Conservation (phyloP, 2,888 invertebrate species). For the Ormyrus labotus region DNA sequence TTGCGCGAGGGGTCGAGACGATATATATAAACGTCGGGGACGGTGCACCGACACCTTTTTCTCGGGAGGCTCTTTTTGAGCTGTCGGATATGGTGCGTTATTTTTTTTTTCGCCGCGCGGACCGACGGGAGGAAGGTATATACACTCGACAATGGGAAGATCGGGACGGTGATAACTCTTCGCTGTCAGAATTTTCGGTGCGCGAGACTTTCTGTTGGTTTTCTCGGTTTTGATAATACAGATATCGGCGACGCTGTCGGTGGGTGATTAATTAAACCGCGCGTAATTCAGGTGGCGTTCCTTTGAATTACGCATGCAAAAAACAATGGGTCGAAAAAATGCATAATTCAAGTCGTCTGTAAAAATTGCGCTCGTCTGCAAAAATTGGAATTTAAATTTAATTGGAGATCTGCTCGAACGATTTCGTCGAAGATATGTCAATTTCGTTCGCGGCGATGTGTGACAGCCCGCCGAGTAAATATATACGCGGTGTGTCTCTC, state of each 20-base stretch:
- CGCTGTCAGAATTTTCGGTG: no score
- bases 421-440: constrained; percentile 15
- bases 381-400: constrained; percentile 13
- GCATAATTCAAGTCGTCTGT: background rate
- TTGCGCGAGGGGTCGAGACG: constrained; percentile 18
- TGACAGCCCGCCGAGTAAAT: constrained; percentile 12
- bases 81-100: constrained; percentile 2
- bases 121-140: no score
- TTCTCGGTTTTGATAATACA: constrained; percentile 1
- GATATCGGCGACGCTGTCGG: background rate
- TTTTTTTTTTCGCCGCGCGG: constrained; percentile 1
- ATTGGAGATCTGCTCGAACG: background rate
- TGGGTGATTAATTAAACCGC: background rate
- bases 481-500: background rate
- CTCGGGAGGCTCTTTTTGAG: background rate
- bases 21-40: constrained; percentile 41
- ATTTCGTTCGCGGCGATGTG: constrained; percentile 12
- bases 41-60: no score
- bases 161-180: no score
- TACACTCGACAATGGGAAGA: no score
- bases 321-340: background rate
- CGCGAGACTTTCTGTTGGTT: no score
- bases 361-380: background rate
- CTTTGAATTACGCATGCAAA: background rate
- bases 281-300: background rate